phyloP scores from a whole-genome alignment of 2,888 invertebrate species.

The Cephus runcator region DNA sequence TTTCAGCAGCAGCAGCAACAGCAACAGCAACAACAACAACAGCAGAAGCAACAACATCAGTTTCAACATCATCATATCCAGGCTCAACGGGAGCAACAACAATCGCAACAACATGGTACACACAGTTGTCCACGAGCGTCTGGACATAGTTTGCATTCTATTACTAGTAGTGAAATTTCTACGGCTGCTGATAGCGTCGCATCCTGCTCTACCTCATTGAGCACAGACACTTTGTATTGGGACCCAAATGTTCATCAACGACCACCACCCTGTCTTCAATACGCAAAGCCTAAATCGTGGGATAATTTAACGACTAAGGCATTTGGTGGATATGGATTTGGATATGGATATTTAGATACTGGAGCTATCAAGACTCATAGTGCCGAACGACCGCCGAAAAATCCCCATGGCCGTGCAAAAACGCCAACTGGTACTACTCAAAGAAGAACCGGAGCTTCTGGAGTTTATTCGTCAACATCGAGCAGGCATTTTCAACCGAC shows the following conservation, averaged over 20 bases:
- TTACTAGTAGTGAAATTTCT: constrained; percentile 80
- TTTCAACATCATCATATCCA: constrained; percentile 23
- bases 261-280: constrained; percentile 63
- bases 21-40: constrained; percentile 9
- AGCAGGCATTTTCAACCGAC: constrained; percentile 73
- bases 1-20: constrained; percentile 62
- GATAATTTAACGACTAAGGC: constrained; percentile 89
- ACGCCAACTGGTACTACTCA: constrained; percentile 65
- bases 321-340: constrained; percentile 87
- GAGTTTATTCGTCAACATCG: constrained; percentile 63
- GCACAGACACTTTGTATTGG: constrained; percentile 89
- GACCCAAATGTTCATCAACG: constrained; percentile 70
- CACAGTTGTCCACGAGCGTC: constrained; percentile 58
- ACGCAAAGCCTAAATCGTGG: constrained; percentile 87
- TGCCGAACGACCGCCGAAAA: constrained; percentile 60
- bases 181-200: constrained; percentile 75
- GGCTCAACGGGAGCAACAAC: constrained; percentile 34
- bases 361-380: constrained; percentile 64
- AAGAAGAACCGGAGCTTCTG: constrained; percentile 62
- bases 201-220: constrained; percentile 86
- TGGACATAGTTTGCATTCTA: constrained; percentile 79
- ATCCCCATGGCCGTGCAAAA: constrained; percentile 71
- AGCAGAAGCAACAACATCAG: constrained; percentile 15
- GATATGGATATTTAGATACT: constrained; percentile 83
- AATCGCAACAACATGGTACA: constrained; percentile 37